Base-by-base conservation (phyloP, 1,140 invertebrate genomes). In the Neodiprion fabricii region DNA sequence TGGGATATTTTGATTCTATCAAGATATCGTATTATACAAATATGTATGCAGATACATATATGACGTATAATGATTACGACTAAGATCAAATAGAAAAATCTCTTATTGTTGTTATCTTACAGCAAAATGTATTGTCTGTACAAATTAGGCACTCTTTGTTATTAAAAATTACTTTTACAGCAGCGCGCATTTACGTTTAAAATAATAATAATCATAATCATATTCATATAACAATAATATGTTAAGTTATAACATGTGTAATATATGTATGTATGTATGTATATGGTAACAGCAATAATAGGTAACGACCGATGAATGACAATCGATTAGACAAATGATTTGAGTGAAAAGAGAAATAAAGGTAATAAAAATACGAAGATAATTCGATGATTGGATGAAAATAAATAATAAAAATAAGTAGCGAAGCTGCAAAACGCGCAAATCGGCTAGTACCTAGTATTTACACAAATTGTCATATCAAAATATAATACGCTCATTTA, bases 401-500 rank as follows among this genome's bases (percentile, higher is more conserved):
- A 88, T 88, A 89, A 89, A 89, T 88, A 89, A 86, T 80, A 86
- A 85, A 86, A 81, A 81, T 80, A 75, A 40, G 76, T 83, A 84
- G 77, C 78, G 77, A 79, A 81, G 81, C 78, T 75, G 83, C 82
- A 82, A 83, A 83, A 87, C 82, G 82, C 81, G 48, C 40, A 71
- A 71, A 17, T 71, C 82, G 81, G 81, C 82, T 85, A 85, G 81
- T 86, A 85, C 81, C 86, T 88, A 89, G 79, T 88, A 89, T 89
- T 88, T 89, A 89, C 87, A 89, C 84, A 84, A 88, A 82, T 84
- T 86, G 84, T 88, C 84, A 85, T 86, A 87, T 85, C 85, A 86
- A 87, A 87, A 87, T 86, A 88, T 86, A 87, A 81, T 84, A 83
- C 81, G 21, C 10, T 69, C 67, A 47, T 69, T 69, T 21, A 21